Evolutionary conservation across 1,140 invertebrate species (phyloP).

Genomic region (Physella acuta): DNA sequence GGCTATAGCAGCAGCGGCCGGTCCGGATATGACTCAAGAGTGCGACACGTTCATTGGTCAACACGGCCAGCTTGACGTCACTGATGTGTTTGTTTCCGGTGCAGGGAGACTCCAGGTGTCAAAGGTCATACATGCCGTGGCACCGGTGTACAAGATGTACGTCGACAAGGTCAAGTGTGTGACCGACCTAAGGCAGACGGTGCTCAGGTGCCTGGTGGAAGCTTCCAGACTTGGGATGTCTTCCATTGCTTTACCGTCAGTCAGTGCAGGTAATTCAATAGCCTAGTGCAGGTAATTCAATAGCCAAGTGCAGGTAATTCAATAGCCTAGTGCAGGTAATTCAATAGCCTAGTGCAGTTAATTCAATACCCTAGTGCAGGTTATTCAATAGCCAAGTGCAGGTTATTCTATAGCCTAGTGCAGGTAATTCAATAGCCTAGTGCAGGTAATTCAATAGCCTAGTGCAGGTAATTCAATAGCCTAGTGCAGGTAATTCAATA

Average conservation of each 20-base stretch:
- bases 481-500: no score
- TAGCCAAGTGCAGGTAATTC: no score
- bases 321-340: no score
- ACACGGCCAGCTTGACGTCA: slow-evolving; percentile 29
- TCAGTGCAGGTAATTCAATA: slow-evolving; percentile 43
- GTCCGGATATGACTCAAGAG: slow-evolving; percentile 29
- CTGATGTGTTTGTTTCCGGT: slow-evolving; percentile 30
- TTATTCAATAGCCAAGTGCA: no score
- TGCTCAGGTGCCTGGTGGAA: slow-evolving; percentile 30
- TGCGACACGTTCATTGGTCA: slow-evolving; percentile 31
- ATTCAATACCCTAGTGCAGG: no score
- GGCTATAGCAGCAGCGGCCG: slow-evolving; percentile 66
- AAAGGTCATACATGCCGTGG: slow-evolving; percentile 40
- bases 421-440: no score
- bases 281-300: no score
- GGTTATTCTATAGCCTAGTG: no score
- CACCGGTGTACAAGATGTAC: slow-evolving; percentile 30
- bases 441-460: no score
- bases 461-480: no score
- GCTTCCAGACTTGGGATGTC: slow-evolving; percentile 20
- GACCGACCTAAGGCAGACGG: slow-evolving; percentile 27
- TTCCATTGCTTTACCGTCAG: slow-evolving; percentile 36
- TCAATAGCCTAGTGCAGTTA: no score
- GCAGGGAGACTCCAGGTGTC: slow-evolving; percentile 37
- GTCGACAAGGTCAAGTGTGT: slow-evolving; percentile 26